These are phyloP conservation scores for Meloidogyne chitwoodi DNA, from an alignment of 1,140 invertebrate genomes.

Conservation along the genomic window DNA sequence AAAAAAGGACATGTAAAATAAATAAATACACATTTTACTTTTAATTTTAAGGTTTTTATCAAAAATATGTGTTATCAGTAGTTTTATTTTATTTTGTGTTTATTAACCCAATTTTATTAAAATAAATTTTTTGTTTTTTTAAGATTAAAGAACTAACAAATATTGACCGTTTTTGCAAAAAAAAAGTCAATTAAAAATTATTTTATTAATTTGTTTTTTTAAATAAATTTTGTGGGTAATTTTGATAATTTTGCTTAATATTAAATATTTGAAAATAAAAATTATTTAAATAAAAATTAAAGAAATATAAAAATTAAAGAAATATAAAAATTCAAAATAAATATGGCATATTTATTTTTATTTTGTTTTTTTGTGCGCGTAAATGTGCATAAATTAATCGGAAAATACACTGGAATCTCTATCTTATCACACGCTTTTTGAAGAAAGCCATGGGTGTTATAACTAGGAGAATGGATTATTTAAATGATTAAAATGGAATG, in stretches of 20 bases:
- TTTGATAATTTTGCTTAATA: too few relatives aligned
- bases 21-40: neutral
- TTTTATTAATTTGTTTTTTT: too few relatives aligned
- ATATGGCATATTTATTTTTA: too few relatives aligned
- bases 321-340: too few relatives aligned
- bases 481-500: too few relatives aligned
- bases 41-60: neutral
- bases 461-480: too few relatives aligned
- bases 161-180: neutral
- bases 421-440: neutral
- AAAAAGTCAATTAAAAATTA: neutral
- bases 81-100: neutral
- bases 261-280: too few relatives aligned
- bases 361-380: neutral
- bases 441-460: too few relatives aligned
- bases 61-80: neutral
- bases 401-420: neutral
- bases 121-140: neutral
- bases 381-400: neutral
- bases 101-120: neutral
- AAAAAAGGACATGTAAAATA: neutral
- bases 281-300: too few relatives aligned
- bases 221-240: too few relatives aligned
- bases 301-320: too few relatives aligned
- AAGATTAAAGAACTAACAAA: neutral